Base-by-base conservation (phyloP, 2,113 vertebrate genomes). In the Eubucco bourcierii region DNA sequence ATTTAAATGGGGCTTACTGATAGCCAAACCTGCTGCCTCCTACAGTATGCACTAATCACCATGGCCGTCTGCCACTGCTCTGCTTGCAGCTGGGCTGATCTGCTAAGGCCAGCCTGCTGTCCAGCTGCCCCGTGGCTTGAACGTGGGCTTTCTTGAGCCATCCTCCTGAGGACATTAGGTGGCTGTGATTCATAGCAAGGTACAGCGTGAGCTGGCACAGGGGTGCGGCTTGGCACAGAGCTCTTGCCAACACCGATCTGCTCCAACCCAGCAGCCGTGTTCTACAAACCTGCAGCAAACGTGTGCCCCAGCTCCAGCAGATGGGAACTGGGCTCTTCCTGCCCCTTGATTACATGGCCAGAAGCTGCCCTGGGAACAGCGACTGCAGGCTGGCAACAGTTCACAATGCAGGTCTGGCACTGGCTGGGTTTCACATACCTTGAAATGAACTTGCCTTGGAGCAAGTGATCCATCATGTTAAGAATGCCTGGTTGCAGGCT, bases 361-460 rank as follows among this genome's bases (percentile, higher is more conserved):
- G n/a, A 33, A 84, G 56, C 72, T 90, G 68, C 33, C 55, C 23
- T 78, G 87, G 76, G 81, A 95, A 27, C 79, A 78, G 28, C 56
- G 15, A 37, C 84, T 67, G 91, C 17, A 2, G 20, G 50, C 89
- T 93, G 90, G 79, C 91, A 87, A 72, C 50, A 24, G 44, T 27
- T 91, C 60, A 37, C 17, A 10, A 18, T 52, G 68, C 84, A 66
- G 79, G 56, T 67, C 81, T 81, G 79, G 47, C 59, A 83, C 93
- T 94, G 91, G 95, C 81, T 72, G 53, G 31, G 39, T 87, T 94
- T 94, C 4, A 3, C 1, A 0, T 80, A 56, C 37, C 81, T 80
- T 74, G 28, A 87, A 78, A 89, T 84, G 65, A 94, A 85, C 94
- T 94, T 87, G 61, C 71, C 84, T 90, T 75, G 76, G 76, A 88